Evolutionary conservation across 2,113 vertebrate genomes (phyloP).

Genomic region (Odontophorus gujanensis): DNA sequence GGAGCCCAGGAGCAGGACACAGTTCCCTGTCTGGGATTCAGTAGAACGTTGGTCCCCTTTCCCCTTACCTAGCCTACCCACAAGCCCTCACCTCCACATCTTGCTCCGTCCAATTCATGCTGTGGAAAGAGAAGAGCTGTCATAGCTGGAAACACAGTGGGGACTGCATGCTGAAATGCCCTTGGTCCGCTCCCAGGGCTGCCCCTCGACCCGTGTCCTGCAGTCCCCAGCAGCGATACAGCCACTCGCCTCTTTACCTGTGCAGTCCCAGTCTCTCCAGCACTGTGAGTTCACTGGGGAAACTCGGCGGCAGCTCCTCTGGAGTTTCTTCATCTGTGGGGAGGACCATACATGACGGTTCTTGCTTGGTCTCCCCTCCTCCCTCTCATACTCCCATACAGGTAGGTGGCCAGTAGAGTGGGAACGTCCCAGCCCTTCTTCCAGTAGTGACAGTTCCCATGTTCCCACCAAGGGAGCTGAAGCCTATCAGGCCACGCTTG

Average conservation of each 20-base stretch:
- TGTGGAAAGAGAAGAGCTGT: slow-evolving; percentile 59
- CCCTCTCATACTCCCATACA: background rate
- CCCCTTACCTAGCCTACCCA: background rate
- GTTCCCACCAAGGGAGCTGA: background rate
- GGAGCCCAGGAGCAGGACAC: background rate
- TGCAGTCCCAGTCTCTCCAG: slow-evolving; percentile 81
- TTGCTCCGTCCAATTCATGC: slow-evolving; percentile 83
- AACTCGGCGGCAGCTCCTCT: slow-evolving; percentile 43
- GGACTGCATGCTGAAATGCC: background rate
- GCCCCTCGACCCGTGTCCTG: background rate
- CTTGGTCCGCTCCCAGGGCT: background rate
- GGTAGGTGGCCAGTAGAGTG: background rate
- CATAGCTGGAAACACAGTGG: background rate
- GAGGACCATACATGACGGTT: accelerated
- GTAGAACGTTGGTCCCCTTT: accelerated
- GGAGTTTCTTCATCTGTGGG: slow-evolving; percentile 27
- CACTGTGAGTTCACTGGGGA: slow-evolving; percentile 77
- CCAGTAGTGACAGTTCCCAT: background rate
- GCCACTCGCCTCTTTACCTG: slow-evolving; percentile 67
- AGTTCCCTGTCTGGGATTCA: background rate
- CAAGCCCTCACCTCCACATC: slow-evolving; percentile 80
- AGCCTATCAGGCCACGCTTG: accelerated
- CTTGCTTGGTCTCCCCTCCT: background rate
- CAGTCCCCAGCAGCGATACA: accelerated
- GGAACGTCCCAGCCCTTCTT: background rate